These are phyloP conservation scores for Malthinus flaveolus DNA, from an alignment of 2,888 invertebrate genomes.

Conservation along the genomic window DNA sequence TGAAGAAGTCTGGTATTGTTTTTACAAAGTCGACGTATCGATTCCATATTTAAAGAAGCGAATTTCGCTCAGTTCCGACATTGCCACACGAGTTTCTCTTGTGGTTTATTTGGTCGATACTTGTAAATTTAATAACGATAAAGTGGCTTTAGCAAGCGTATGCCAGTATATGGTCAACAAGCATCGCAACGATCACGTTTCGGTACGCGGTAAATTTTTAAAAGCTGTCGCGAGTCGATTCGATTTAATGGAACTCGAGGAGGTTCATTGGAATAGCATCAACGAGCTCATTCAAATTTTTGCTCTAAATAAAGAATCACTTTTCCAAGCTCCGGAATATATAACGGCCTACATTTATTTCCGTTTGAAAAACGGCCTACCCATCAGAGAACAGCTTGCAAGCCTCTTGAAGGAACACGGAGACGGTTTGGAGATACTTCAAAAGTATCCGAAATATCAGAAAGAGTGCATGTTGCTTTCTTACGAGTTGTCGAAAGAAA, in stretches of 20 bases:
- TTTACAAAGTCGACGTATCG: slow-evolving; percentile 3
- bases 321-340: background rate
- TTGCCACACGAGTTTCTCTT: background rate
- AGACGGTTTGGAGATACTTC: background rate
- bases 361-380: slow-evolving; percentile 5
- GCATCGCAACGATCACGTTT: slow-evolving; percentile 11
- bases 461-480: background rate
- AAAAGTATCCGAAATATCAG: background rate
- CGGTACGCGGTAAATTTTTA: slow-evolving; percentile 5
- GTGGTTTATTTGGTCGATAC: slow-evolving; percentile 8
- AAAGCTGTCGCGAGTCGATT: background rate
- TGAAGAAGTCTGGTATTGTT: slow-evolving; percentile 12
- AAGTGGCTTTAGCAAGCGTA: background rate
- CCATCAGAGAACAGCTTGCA: slow-evolving; percentile 3
- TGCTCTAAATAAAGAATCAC: slow-evolving; percentile 7
- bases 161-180: slow-evolving; percentile 10
- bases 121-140: slow-evolving; percentile 13
- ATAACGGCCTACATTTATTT: background rate
- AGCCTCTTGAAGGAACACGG: background rate
- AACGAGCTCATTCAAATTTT: slow-evolving; percentile 7
- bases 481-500: background rate
- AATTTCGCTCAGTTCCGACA: slow-evolving; percentile 6
- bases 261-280: slow-evolving; percentile 8
- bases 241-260: slow-evolving; percentile 2
- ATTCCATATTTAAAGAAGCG: slow-evolving; percentile 11